phyloP scores from a whole-genome alignment of 2,113 vertebrate genomes.

The Crotalus horridus region DNA sequence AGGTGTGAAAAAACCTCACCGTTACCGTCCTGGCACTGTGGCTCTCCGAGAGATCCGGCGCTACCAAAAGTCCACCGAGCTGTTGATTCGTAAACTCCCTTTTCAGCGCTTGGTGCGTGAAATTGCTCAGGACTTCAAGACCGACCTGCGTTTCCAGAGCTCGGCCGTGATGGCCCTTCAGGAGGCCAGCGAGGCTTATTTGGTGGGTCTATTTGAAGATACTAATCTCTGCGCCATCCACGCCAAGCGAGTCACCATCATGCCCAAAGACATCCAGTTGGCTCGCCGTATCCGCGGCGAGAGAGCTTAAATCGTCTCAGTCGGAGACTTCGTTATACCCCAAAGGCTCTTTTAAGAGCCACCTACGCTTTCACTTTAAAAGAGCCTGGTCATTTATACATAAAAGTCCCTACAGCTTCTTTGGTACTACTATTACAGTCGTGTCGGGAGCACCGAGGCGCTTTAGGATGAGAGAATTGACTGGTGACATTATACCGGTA shows the following conservation, averaged over 20 bases:
- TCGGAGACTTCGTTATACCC: not conserved
- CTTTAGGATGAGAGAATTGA: not conserved
- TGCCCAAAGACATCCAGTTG: not conserved
- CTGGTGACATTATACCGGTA: not conserved
- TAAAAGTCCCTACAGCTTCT: too few species aligned
- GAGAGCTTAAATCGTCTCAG: not conserved
- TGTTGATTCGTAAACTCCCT: not conserved
- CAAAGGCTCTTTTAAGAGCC: conserved; percentile 31
- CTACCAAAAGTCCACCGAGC: not conserved
- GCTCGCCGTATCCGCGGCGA: not conserved
- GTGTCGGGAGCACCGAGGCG: not conserved
- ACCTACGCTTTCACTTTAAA: not conserved
- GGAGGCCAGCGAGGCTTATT: conserved; percentile 18
- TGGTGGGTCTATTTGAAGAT: not conserved
- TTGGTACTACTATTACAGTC: too few species aligned
- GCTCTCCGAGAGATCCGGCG: not conserved
- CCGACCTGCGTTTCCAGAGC: conserved; percentile 18
- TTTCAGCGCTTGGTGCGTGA: conserved; percentile 17
- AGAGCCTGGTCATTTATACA: not conserved
- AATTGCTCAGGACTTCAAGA: conserved; percentile 24
- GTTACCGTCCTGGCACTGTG: not conserved
- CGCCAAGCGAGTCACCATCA: not conserved
- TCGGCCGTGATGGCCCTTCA: conserved; percentile 7
- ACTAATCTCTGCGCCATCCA: not conserved
- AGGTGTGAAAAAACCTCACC: conserved; percentile 79